A percentile compares a stretch with the other conserved stretches of the same genome.
Evolutionary conservation across 2,113 vertebrate species (phyloP).

Genomic region (Rhagologus leucostigma): DNA sequence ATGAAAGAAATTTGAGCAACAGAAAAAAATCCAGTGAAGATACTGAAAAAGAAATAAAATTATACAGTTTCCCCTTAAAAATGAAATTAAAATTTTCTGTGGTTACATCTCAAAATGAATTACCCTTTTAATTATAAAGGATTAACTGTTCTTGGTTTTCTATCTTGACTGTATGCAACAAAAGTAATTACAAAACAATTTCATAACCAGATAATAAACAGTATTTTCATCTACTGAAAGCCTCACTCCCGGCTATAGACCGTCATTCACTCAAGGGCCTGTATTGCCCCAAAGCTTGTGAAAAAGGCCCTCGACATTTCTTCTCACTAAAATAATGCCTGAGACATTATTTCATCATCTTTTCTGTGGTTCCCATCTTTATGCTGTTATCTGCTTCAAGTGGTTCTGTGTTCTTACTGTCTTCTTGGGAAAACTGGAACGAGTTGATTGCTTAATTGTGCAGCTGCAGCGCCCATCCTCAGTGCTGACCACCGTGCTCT

Average conservation of each 20-base stretch:
- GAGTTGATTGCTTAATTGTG: neutral
- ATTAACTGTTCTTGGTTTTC: neutral
- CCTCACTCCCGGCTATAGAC: neutral
- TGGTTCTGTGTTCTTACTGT: neutral
- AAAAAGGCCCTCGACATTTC: neutral
- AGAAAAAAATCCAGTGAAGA: neutral
- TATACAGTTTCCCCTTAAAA: neutral
- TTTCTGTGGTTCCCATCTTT: neutral
- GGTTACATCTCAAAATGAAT: neutral
- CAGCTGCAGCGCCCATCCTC: neutral
- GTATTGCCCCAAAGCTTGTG: neutral
- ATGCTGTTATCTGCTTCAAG: neutral
- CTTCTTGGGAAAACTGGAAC: neutral
- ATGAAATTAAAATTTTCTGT: neutral
- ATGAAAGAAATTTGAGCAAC: neutral
- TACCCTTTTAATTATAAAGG: neutral
- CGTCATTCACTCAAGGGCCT: neutral
- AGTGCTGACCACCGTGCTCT: neutral
- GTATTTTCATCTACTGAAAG: neutral
- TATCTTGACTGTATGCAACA: neutral
- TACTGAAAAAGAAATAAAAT: neutral
- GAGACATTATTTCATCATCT: neutral
- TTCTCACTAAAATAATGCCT: neutral
- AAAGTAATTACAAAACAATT: neutral
- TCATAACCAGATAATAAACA: neutral